phyloP scores from a whole-genome alignment of 2,113 vertebrate genomes.

The Rana temporaria region DNA sequence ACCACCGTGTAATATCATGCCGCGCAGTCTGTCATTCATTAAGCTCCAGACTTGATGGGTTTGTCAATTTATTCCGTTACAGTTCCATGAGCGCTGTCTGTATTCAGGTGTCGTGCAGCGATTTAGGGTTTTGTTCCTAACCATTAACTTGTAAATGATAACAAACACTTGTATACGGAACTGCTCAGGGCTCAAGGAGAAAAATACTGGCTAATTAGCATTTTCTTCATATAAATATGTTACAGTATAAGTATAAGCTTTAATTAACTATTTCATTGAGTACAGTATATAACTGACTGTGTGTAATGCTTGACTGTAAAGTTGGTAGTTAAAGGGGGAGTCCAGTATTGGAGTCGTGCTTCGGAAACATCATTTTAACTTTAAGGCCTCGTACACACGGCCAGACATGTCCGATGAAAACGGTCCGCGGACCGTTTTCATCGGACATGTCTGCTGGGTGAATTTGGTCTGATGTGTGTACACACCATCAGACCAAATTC shows the following conservation, averaged over 20 bases:
- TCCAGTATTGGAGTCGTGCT: no score
- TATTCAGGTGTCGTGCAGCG: constrained; percentile 12
- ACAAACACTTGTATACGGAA: constrained; percentile 28
- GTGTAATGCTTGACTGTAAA: no score
- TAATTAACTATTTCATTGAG: constrained; percentile 1
- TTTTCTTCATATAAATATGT: neutral
- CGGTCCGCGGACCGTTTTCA: no score
- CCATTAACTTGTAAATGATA: constrained; percentile 38
- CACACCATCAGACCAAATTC: no score
- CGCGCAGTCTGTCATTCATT: constrained; percentile 23
- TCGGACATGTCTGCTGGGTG: no score
- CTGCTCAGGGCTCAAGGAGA: neutral
- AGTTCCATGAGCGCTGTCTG: constrained; percentile 17
- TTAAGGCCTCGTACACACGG: no score
- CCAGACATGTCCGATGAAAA: no score
- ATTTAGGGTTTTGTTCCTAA: constrained; percentile 5
- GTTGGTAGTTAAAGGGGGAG: no score
- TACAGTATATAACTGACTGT: neutral
- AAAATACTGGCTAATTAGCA: constrained; percentile 21
- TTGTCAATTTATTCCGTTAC: constrained; percentile 36
- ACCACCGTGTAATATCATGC: constrained; percentile 30
- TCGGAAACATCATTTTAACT: no score
- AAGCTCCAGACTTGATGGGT: constrained; percentile 27
- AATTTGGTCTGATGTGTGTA: no score
- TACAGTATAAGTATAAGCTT: neutral